Evolutionary conservation across 2,888 invertebrate species (phyloP), one percentile per base, ranked within the genome.

Genomic region (Acleris laterana): DNA sequence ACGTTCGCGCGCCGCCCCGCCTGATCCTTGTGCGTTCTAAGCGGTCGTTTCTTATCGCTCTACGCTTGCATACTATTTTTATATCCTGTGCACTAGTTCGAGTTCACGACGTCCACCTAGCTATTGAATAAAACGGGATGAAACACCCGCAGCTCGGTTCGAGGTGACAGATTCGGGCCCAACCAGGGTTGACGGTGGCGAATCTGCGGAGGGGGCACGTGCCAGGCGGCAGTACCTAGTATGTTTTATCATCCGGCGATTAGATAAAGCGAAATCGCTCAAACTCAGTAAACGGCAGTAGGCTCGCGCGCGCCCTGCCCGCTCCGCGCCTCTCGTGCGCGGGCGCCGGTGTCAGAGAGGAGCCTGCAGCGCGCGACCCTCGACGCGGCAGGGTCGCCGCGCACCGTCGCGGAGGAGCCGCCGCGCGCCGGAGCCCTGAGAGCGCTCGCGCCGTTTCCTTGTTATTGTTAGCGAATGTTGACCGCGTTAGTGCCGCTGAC

Each of bases 231-330:
- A 74, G 74, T 75, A 77, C 38, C 38, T 38, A 38, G 77, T 71
- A 71, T 73, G 74, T 77, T 79, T 84, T 88, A 88, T 89, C 88
- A 76, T 78, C 80, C 77, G 69, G 76, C 85, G 89, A 89, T 89
- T 89, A 89, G 89, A 89, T 89, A 89, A 85, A 85, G 87, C 81
- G 75, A 79, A 81, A 79, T 79, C 79, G 83, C 77, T 77, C 72
- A 74, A 74, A 79, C 70, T 76, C 71, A 68, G 71, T 74, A 73
- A 66, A 74, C 75, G 77, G 81, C 86, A 84, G 88, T 84, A 82
- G 83, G 78, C 77, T 70, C 72, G 73, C 76, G 81, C 76, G 79
- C 83, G 78, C 77, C 77, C 73, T 72, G 72, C 71, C 71, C 72
- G 79, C 73, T 68, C 69, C 74, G 72, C 77, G 77, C 74, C 75